A percentile compares a stretch with the other conserved stretches of the same genome.
Evolutionary conservation across 2,113 vertebrate species (phyloP).

Genomic region (Sinocyclocheilus anophthalmus): DNA sequence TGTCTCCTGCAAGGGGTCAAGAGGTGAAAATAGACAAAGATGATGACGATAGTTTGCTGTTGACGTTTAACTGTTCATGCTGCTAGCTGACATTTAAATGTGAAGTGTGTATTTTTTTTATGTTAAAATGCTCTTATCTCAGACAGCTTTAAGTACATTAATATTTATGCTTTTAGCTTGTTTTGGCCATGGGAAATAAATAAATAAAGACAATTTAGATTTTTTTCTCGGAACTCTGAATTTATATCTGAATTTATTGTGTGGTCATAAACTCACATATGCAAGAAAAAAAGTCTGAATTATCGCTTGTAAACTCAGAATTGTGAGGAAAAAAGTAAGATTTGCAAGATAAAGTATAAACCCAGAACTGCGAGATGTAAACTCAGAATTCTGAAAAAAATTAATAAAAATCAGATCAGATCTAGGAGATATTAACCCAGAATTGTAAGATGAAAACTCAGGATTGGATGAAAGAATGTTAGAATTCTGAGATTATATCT

Average conservation of each 20-base stretch:
- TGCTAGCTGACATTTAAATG: slow-evolving; percentile 8
- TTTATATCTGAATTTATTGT: too few species aligned
- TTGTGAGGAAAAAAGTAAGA: too few species aligned
- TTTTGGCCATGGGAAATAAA: too few species aligned
- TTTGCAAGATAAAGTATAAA: neutral
- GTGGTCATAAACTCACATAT: too few species aligned
- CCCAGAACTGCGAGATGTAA: neutral
- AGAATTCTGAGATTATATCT: too few species aligned
- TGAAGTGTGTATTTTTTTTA: neutral
- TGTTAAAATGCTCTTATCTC: too few species aligned
- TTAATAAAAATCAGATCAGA: neutral
- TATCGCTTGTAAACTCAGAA: too few species aligned
- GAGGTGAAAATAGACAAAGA: slow-evolving; percentile 7
- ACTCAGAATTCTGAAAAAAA: neutral
- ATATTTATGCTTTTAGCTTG: too few species aligned
- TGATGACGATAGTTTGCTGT: slow-evolving; percentile 16
- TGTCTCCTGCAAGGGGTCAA: slow-evolving; percentile 29
- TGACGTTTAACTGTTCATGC: neutral
- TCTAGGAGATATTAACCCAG: too few species aligned
- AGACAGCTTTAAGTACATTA: too few species aligned
- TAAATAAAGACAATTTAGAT: neutral
- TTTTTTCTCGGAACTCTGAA: neutral
- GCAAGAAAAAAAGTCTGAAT: too few species aligned
- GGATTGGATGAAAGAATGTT: too few species aligned
- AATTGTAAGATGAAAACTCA: neutral